Percentiles rank a stretch among this genome's conserved stretches.
phyloP scores from a whole-genome alignment of 2,888 invertebrate species.

The Magallana nippona region DNA sequence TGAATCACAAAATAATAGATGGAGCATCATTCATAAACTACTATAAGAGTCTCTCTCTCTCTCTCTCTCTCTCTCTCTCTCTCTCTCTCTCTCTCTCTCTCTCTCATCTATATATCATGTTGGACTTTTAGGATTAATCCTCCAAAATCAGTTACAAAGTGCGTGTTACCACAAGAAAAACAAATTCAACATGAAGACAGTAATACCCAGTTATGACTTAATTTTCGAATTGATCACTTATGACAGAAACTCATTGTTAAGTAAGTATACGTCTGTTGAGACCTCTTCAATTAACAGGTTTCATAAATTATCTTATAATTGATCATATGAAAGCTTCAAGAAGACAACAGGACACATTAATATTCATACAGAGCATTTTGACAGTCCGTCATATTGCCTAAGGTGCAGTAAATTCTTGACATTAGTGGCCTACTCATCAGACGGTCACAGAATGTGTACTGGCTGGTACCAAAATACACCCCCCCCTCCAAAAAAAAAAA shows the following conservation, averaged over 20 bases:
- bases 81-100: no score
- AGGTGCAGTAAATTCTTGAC: slow-evolving; percentile 1
- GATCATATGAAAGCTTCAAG: not conserved
- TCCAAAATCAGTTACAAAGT: not conserved
- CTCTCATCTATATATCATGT: no score
- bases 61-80: no score
- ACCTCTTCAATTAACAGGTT: not conserved
- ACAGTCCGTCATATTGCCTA: slow-evolving; percentile 25
- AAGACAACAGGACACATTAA: slow-evolving; percentile 17
- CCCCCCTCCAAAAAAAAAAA: not conserved
- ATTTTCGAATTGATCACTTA: no score
- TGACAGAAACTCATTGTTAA: no score
- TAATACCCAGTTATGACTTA: no score
- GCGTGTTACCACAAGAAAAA: no score
- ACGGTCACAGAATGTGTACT: not conserved
- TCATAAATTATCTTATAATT: not conserved
- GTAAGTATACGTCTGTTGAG: not conserved
- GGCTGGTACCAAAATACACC: no score
- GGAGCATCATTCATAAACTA: no score
- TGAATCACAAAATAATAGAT: no score
- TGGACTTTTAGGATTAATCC: not conserved
- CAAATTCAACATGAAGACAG: no score
- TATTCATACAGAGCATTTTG: slow-evolving; percentile 7
- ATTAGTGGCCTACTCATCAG: not conserved
- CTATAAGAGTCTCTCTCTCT: no score